Base-by-base conservation (phyloP, 2,797 vertebrate species). In the Coregonus suidteri region DNA sequence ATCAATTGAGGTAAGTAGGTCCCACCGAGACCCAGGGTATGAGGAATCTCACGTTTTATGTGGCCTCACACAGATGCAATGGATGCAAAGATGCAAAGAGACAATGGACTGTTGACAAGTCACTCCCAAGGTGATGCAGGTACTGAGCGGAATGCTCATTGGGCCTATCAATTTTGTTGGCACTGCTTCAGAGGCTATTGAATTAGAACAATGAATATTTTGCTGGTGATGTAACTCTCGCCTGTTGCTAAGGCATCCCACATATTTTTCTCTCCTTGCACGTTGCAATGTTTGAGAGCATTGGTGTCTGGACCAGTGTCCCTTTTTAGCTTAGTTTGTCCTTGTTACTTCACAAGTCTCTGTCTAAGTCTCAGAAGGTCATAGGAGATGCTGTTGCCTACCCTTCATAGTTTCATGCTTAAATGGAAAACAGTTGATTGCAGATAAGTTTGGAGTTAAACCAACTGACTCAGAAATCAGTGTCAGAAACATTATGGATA, bases 131-230 rank as follows among this genome's bases (percentile, higher is more conserved):
- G 65, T 18, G 67, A 3, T 0, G 18, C 34, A 69, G 35, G 35
- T 69, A 11, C 15, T 69, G 67, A n/a, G 35, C 67, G 6, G 67
- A n/a, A 69, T 70, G 18, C 31, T 69, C 67, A 69, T 35, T 66
- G 65, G 16, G 6, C 6, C 3, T 16, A 2, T 20, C 41, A 1
- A 9, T 41, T 37, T 47, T 47, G 16, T 47, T 41, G 16, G 18
- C 65, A 67, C 37, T 20, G 37, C 35, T 20, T 70, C 16, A n/a
- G 18, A 70, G n/a, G 68, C 34, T 35, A 31, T 35, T 67, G 65
- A 18, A 67, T 67, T 9, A 11, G 68, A 70, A 6, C 68, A 41
- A 34, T 34, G 6, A 34, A 35, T 9, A 4, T 18, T 70, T 47
- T 9, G 6, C 68, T 47, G 18, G 5, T 11, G 68, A 9, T 47